Percentiles rank a stretch among this genome's conserved stretches.
phyloP scores from a whole-genome alignment of 1,140 invertebrate genomes.

The Lanistes nyassanus region DNA sequence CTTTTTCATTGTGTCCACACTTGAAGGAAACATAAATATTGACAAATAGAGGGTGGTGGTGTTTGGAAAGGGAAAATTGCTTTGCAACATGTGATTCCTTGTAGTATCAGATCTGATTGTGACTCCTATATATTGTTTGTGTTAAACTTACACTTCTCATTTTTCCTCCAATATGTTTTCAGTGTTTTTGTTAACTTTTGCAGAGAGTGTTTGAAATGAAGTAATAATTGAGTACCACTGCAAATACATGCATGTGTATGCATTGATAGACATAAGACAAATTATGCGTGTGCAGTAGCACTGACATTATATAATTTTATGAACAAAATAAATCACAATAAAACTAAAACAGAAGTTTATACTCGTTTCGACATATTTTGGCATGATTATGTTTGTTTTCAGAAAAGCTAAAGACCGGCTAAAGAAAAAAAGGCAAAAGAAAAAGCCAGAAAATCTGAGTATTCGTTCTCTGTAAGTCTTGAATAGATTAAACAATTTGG shows the following conservation, averaged over 20 bases:
- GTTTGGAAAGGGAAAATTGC: not conserved
- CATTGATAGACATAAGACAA: not conserved
- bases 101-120: not conserved
- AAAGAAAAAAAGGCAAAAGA: conserved; percentile 76
- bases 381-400: conserved; percentile 50
- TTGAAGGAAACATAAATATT: too few species aligned
- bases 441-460: conserved; percentile 80
- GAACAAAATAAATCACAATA: not conserved
- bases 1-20: too few species aligned
- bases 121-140: not conserved
- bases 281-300: not conserved
- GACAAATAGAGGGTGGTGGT: too few species aligned
- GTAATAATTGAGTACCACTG: not conserved
- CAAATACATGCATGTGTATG: not conserved
- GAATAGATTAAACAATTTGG: not conserved
- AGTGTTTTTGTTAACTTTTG: too few species aligned
- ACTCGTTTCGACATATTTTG: not conserved
- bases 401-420: conserved; percentile 75
- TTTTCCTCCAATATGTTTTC: too few species aligned
- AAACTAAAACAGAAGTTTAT: not conserved
- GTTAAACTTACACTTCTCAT: too few species aligned
- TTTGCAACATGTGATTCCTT: not conserved
- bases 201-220: not conserved
- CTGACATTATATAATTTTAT: conserved; percentile 42
- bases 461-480: conserved; percentile 78